Evolutionary conservation across 1,140 invertebrate genomes (phyloP), one percentile per base, ranked within the genome.

Genomic region (Oryzaephilus surinamensis): DNA sequence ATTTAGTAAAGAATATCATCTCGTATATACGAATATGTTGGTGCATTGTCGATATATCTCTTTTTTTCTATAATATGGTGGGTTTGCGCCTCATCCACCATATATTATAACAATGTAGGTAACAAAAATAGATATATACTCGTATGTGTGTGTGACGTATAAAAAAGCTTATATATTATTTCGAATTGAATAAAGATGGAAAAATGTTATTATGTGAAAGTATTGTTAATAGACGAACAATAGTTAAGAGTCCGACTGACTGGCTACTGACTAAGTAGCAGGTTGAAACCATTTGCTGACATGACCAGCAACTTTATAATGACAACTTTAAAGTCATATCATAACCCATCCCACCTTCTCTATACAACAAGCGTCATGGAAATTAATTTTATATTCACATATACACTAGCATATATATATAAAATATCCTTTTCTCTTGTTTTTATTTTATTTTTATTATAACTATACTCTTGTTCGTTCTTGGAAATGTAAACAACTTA

Each of bases 251-350:
- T 46, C 52, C 52, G 51, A 46, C 54, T 47, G 51, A 51, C 54
- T 55, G 57, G 57, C 57, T 59, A 59, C 57, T 51, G 57, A 43
- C 57, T 59, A 59, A 59, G 57, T 59, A 59, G 57, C 54, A 57
- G 57, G 50, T 57, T 54, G 57, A 46, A 46, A 43, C 54, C 57
- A 59, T 59, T 59, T 59, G 54, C 54, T 47, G 52, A 52, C 53
- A 49, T 59, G 57, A 59, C 57, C 40, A 51, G 57, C 57, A 55
- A 41, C 57, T 58, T 58, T 55, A 50, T 57, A 59, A 59, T 59
- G 57, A 58, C 56, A 58, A 52, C 52, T 52, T 43, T 46, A 40
- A 41, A 45, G 40, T 53, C 52, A 46, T 54, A 54, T 54, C 52
- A 57, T 57, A 47, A 51, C 45, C 45, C 45, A 36, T 45, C 43